Evolutionary conservation across 1,140 invertebrate species (phyloP).

Genomic region (Trissolcus basalis): DNA sequence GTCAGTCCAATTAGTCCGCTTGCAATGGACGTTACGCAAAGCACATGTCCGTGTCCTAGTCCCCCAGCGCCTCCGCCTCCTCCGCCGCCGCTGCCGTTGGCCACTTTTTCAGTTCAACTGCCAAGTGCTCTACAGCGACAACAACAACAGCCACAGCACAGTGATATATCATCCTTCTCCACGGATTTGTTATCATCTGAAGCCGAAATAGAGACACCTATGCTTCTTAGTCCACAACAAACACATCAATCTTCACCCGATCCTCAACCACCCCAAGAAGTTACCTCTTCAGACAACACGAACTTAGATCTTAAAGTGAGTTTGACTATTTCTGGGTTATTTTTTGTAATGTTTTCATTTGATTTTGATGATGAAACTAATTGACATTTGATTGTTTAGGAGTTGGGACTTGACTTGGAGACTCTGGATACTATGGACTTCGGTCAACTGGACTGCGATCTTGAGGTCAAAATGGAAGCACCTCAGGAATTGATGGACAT

Average conservation of each 20-base stretch:
- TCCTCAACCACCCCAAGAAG: slow-evolving; percentile 73
- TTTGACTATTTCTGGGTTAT: neutral
- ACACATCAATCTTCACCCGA: slow-evolving; percentile 68
- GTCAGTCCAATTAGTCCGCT: slow-evolving; percentile 73
- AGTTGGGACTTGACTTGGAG: slow-evolving; percentile 76
- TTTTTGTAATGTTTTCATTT: neutral
- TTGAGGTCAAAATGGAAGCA: slow-evolving; percentile 71
- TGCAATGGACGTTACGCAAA: slow-evolving; percentile 72
- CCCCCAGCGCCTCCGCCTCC: slow-evolving; percentile 63
- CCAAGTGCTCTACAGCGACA: slow-evolving; percentile 70
- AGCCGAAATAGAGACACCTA: slow-evolving; percentile 66
- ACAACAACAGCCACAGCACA: slow-evolving; percentile 57
- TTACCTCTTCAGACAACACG: slow-evolving; percentile 71
- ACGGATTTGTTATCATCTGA: slow-evolving; percentile 64
- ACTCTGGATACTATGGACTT: slow-evolving; percentile 79
- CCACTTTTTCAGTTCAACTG: slow-evolving; percentile 75
- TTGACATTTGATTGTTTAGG: slow-evolving; percentile 59
- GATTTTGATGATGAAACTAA: neutral
- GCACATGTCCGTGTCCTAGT: slow-evolving; percentile 62
- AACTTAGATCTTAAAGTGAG: slow-evolving; percentile 72
- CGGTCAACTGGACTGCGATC: slow-evolving; percentile 76
- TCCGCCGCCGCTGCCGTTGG: slow-evolving; percentile 72
- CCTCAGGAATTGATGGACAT: slow-evolving; percentile 74
- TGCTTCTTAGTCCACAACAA: slow-evolving; percentile 70
- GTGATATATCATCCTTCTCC: slow-evolving; percentile 65